Conservation (phyloP, 2,888 invertebrate genomes). For the Fragum sueziense region DNA sequence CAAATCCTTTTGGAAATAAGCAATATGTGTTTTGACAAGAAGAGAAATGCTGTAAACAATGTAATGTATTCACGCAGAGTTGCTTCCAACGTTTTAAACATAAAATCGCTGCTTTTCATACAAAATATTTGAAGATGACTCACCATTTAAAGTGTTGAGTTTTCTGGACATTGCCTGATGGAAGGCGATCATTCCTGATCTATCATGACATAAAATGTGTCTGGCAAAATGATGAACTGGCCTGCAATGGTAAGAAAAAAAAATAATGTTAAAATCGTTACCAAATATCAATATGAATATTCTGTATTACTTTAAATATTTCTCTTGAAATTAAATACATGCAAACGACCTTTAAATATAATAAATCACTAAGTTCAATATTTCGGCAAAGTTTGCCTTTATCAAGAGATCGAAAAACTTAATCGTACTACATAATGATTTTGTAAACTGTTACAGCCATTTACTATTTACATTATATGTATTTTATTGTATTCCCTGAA, state of each 20-base stretch:
- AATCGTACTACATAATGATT: no score
- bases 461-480: no score
- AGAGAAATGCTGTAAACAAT: no score
- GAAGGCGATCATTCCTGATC: background rate
- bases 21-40: no score
- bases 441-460: no score
- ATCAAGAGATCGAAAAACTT: no score
- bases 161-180: background rate
- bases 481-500: no score
- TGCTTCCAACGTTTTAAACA: no score
- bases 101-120: no score
- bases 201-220: slow-evolving; percentile 8
- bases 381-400: no score
- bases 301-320: background rate
- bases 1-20: no score
- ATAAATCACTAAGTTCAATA: background rate
- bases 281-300: background rate
- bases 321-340: background rate
- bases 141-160: background rate
- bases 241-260: background rate
- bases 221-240: slow-evolving; percentile 7
- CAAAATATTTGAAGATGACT: background rate
- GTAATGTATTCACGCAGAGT: no score
- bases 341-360: background rate
- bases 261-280: background rate